Evolutionary conservation across 92 coral and sea anemone species (phyloP).

Genomic region (Nematostella vectensis): DNA sequence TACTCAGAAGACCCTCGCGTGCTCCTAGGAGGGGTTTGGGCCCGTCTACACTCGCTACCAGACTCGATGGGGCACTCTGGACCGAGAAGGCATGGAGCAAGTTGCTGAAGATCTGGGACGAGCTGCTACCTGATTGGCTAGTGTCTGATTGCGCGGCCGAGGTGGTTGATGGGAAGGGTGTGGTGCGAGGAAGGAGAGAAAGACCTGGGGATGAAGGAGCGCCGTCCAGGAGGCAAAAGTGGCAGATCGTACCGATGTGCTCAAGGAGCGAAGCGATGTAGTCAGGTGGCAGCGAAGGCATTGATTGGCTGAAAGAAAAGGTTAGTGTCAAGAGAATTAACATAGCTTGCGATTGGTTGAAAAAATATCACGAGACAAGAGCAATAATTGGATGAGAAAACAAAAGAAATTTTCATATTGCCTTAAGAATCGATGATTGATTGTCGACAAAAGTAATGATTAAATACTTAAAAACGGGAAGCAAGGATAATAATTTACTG

Average conservation of each 20-base stretch:
- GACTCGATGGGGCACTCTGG: slow-evolving; percentile 62
- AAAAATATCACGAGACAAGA: too few relatives aligned
- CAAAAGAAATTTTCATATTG: too few relatives aligned
- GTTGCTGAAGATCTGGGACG: slow-evolving; percentile 84
- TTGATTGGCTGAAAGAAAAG: too few relatives aligned
- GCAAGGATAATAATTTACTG: too few relatives aligned
- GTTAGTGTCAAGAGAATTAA: slow-evolving; percentile 4
- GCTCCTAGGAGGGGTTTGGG: slow-evolving; percentile 85
- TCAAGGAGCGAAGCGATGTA: slow-evolving; percentile 74
- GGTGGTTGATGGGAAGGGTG: slow-evolving; percentile 49
- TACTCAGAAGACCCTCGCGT: slow-evolving; percentile 77
- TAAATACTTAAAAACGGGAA: too few relatives aligned
- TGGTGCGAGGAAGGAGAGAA: slow-evolving; percentile 79
- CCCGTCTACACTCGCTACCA: slow-evolving; percentile 54
- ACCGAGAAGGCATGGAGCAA: slow-evolving; percentile 93
- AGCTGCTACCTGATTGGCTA: slow-evolving; percentile 49
- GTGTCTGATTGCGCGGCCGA: slow-evolving; percentile 17
- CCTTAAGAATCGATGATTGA: too few relatives aligned
- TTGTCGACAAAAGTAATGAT: too few relatives aligned
- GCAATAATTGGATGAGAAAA: too few relatives aligned
- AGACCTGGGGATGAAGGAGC: slow-evolving; percentile 84
- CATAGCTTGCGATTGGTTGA: too few relatives aligned
- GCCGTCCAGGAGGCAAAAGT: slow-evolving; percentile 78
- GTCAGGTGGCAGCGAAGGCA: slow-evolving; percentile 71
- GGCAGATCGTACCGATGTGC: slow-evolving; percentile 76